phyloP scores from a whole-genome alignment of 2,797 vertebrate genomes.

The Chelmon rostratus region DNA sequence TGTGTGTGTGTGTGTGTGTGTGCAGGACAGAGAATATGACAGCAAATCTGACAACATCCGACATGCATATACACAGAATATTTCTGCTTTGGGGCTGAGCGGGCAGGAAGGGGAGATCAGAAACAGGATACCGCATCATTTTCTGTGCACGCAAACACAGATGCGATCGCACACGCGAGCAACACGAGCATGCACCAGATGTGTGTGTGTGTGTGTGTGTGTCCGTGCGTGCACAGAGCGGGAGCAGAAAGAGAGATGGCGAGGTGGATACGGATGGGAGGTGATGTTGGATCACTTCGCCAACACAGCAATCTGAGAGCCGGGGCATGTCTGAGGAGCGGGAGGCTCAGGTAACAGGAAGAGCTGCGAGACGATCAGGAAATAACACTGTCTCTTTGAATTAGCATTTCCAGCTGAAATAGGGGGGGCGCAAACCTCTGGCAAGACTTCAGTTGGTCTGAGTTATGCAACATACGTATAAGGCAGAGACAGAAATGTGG shows the following conservation, averaged over 20 bases:
- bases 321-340: conserved; percentile 53
- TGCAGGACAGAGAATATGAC: conserved; percentile 53
- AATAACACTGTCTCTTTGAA: conserved; percentile 81
- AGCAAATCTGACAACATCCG: conserved; percentile 56
- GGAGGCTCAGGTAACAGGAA: conserved; percentile 79
- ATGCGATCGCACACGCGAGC: neutral
- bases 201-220: conserved; percentile 21
- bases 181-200: conserved; percentile 39
- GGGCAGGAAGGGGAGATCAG: conserved; percentile 50
- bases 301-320: conserved; percentile 60
- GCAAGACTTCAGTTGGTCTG: conserved; percentile 27
- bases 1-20: conserved; percentile 16
- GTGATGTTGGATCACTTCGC: conserved; percentile 66
- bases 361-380: conserved; percentile 74
- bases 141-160: conserved; percentile 31
- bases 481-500: conserved; percentile 4
- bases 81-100: conserved; percentile 44
- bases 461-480: conserved; percentile 3
- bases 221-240: conserved; percentile 5
- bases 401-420: conserved; percentile 67
- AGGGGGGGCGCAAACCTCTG: conserved; percentile 25
- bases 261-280: conserved; percentile 43
- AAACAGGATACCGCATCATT: conserved; percentile 62
- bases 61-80: conserved; percentile 48
- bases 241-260: conserved; percentile 30